Base-by-base conservation (phyloP, 2,888 invertebrate genomes). In the Cryptophagus acutangulus region DNA sequence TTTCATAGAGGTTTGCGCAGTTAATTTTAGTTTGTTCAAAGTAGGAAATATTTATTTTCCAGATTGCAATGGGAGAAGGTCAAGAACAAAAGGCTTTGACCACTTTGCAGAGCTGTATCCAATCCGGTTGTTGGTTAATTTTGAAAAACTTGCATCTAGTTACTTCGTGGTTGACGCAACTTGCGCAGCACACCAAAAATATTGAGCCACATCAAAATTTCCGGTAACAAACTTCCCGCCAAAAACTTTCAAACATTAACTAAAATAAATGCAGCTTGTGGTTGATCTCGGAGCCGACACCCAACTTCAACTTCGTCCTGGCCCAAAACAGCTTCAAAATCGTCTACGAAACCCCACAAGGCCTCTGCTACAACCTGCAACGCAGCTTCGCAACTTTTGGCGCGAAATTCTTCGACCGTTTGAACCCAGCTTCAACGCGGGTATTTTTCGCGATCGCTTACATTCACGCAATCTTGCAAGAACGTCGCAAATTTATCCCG, bases 401-500 rank as follows among this genome's bases (percentile, higher is more conserved):
- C 9, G 68, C 71, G 13, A 58, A 59, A 46, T 67, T 63, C 43
- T 41, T 63, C 9, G 60, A 63, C 40, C 59, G 63, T 45, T 48
- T 68, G 10, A 61, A 54, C 34, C 49, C 62, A 6, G 64, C 58
- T 31, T 57, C 64, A 20, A 55, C 65, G 1, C 59, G 66, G 48
- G 75, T 81, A 36, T 75, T 86, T 40, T 81, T 96, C 55, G 81
- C 87, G 3, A 71, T 95, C 10, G 84, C 93, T 46, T 86, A 88
- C 77, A 74, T 90, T 40, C 94, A 96, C 66, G 92, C 96, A 1
- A 74, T 95, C 9, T 75, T 93, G 36, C 87, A 88, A 65, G 97
- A 99, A 69, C 76, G 99, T 26, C 76, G 96, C 42, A 87, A 84
- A 36, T 97, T 84, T 66, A 87, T 94, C 54, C 94, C 94, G 1